Base-by-base conservation (phyloP, 2,888 invertebrate species). In the Drosophila differens region DNA sequence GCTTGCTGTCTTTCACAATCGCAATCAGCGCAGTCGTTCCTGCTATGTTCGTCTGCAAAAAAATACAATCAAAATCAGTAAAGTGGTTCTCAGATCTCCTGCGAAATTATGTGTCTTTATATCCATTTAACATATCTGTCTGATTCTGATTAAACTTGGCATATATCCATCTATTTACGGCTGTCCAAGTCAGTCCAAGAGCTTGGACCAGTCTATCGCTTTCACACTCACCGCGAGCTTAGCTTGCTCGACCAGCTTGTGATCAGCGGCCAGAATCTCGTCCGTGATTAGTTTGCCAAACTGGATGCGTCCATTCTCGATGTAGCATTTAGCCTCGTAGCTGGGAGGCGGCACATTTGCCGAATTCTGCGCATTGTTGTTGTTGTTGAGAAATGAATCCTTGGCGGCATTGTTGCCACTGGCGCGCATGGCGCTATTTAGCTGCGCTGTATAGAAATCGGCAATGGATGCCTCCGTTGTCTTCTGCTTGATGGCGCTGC, bases 21-120 rank as follows among this genome's bases (percentile, higher is more conserved):
- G 98, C 98, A 83, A 99, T 96, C 53, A 99, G 94, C 4, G 98
- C 98, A 33, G 99, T 99, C 30, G 98, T 98, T 22, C 99, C 99
- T 92, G 95, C 96, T 30, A 96, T 96, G 93, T 96, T 95, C 91
- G 95, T 94, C 91, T 94, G 62, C 16, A 85, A 81, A 51, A 2
- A 2, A 0, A 7, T 39, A 30, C 47, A 47, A 22, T 28, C 0
- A 10, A 25, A 16, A 53, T 51, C 7, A 35, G 19, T 25, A n/a
- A 14, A 16, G 12, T 47, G 16, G 16, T 16, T 25, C 47, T 1
- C 9, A 16, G 4, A 9, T 47, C 47, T 47, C 9, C 3, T 28
- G 1, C 5, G 19, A n/a, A 5, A 32, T 16, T 0, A n/a, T 53
- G 12, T 16, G 14, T 53, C n/a, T 22, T 25, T 9, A 35, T n/a